Conservation (phyloP, 2,797 vertebrate species). For the Emydoidea blandingii region DNA sequence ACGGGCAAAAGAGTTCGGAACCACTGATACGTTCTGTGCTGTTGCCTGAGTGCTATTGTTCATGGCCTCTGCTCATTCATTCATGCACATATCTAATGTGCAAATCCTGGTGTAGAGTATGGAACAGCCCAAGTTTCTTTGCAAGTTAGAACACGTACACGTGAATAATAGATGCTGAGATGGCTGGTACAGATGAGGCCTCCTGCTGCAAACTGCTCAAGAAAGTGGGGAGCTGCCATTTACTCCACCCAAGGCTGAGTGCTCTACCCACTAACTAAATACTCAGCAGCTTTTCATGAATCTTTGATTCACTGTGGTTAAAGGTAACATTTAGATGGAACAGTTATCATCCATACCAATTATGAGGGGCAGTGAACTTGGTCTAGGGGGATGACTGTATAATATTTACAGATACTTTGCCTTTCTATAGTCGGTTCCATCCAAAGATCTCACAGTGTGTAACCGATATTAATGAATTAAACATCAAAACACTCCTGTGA, state of each 20-base stretch:
- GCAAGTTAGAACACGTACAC: neutral
- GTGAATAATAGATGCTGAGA: neutral
- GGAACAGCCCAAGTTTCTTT: neutral
- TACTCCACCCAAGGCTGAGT: neutral
- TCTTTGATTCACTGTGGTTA: neutral
- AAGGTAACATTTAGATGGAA: too few relatives aligned
- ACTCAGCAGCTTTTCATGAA: neutral
- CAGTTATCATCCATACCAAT: too few relatives aligned
- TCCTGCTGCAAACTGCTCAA: neutral
- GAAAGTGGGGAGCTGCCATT: neutral
- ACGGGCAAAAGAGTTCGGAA: neutral
- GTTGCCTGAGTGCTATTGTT: neutral
- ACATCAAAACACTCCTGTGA: too few relatives aligned
- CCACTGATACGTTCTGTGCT: neutral
- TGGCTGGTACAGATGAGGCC: neutral
- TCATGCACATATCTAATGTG: neutral
- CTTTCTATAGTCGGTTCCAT: too few relatives aligned
- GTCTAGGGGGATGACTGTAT: too few relatives aligned
- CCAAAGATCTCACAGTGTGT: too few relatives aligned
- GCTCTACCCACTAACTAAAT: neutral
- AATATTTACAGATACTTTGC: too few relatives aligned
- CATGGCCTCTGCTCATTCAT: neutral
- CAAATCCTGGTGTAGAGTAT: neutral
- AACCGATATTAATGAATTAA: too few relatives aligned
- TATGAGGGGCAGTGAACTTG: too few relatives aligned